These are phyloP conservation scores for Aphidius ervi DNA, from an alignment of 1,140 invertebrate species.

Conservation along the genomic window DNA sequence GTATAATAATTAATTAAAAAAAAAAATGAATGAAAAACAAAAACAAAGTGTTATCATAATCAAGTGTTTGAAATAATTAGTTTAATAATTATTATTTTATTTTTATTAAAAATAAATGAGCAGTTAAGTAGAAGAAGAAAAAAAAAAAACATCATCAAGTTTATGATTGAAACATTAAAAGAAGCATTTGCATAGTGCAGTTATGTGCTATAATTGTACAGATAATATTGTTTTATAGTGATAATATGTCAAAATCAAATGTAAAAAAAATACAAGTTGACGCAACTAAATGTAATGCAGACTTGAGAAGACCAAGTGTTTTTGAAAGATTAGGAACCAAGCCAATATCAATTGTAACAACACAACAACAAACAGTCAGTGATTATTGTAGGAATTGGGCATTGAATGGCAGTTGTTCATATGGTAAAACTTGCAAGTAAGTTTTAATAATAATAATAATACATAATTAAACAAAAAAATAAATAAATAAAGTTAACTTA, in stretches of 20 bases:
- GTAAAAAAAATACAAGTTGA: constrained; percentile 74
- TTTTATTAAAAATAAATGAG: too few relatives aligned
- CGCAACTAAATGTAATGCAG: constrained; percentile 64
- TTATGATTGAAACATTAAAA: constrained; percentile 7
- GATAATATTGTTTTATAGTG: constrained; percentile 50
- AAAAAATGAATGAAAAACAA: too few relatives aligned
- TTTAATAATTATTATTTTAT: too few relatives aligned
- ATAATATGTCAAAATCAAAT: constrained; percentile 73
- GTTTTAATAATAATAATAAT: constrained; percentile 27
- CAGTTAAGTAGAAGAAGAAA: too few relatives aligned
- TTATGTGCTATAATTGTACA: constrained; percentile 52
- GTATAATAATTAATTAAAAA: too few relatives aligned
- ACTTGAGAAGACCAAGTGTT: constrained; percentile 66
- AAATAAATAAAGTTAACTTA: too few relatives aligned
- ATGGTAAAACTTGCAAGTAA: constrained; percentile 69
- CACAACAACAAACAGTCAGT: constrained; percentile 40
- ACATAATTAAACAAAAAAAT: not conserved
- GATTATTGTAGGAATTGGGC: constrained; percentile 73
- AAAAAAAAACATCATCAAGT: too few relatives aligned
- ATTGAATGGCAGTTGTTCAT: constrained; percentile 68
- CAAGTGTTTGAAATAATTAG: too few relatives aligned
- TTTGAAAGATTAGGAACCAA: constrained; percentile 75
- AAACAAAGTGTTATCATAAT: too few relatives aligned
- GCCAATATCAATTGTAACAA: constrained; percentile 56
- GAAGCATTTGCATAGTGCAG: constrained; percentile 40